Base-by-base conservation (phyloP, 2,888 invertebrate genomes). In the Anorthoa munda region DNA sequence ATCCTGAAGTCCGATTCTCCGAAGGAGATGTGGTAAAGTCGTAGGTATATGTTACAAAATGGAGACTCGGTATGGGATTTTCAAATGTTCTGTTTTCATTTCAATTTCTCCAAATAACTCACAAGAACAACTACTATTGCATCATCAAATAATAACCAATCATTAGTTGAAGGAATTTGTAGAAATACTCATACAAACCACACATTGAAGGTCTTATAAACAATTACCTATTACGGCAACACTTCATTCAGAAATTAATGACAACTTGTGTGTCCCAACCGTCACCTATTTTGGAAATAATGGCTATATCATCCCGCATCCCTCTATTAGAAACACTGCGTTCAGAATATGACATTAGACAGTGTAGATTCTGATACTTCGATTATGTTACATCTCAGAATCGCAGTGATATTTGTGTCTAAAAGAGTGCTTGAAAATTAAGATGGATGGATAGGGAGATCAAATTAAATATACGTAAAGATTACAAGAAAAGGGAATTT, bases 131-230 rank as follows among this genome's bases (percentile, higher is more conserved):
- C 39, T 39, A 39, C 39, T 1, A 21, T 68, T 55, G n/a, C 39
- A 4, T 9, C n/a, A 21, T 60, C 39, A 11, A 70, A 55, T 45
- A 45, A 56, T 21, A 45, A 79, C 23, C 15, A 26, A 18, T 56
- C 23, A 77, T 61, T 78, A 48, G 23, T 18, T 18, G 11, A 70
- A 82, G 61, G 51, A 66, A 70, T 78, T 82, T 60, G 60, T 70
- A 48, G 60, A 70, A 82, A 66, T 64, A 56, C 68, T 56, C 59
- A 64, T 46, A 65, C 69, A 58, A 61, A 58, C 18, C n/a, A 58
- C 39, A 59, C 21, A 51, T 26, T 66, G 70, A 82, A 77, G 70
- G 83, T 61, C 70, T 69, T 61, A 13, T 4, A 45, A 18, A 39
- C 60, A 70, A 65, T 82, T 51, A 63, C 61, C 55, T 23, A 48